Percentiles rank a stretch among this genome's conserved stretches.
These are phyloP conservation scores for Phataginus tetradactyla DNA, from an alignment of 2,797 vertebrate species.

Conservation along the genomic window DNA sequence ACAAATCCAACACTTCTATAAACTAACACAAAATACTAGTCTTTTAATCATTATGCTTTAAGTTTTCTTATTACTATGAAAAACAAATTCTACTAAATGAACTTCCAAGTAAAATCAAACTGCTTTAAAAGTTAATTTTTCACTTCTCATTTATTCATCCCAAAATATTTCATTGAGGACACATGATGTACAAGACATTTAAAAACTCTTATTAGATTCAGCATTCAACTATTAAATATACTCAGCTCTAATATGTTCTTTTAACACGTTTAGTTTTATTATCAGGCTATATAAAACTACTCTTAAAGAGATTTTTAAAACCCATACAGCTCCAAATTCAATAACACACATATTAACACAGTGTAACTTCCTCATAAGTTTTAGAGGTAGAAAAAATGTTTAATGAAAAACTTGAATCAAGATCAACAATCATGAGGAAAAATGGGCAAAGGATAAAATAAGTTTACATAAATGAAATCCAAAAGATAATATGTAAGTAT, in stretches of 20 bases:
- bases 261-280: conserved; percentile 32
- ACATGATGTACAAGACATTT: neutral
- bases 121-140: conserved; percentile 41
- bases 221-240: neutral
- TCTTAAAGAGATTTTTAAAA: conserved; percentile 34
- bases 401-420: neutral
- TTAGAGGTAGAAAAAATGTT: neutral
- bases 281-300: neutral
- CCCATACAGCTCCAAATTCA: neutral
- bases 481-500: neutral
- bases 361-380: neutral
- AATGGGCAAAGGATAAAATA: neutral
- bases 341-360: neutral
- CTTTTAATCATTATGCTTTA: neutral
- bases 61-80: neutral
- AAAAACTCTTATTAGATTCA: conserved; percentile 16
- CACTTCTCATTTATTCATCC: conserved; percentile 36
- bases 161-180: neutral
- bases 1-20: neutral
- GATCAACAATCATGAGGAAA: neutral
- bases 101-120: conserved; percentile 40
- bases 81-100: conserved; percentile 26
- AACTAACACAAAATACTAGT: neutral
- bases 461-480: conserved; percentile 1
- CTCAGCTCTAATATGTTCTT: neutral